Evolutionary conservation across 2,113 vertebrate species (phyloP).

Genomic region (Grantiella picta): DNA sequence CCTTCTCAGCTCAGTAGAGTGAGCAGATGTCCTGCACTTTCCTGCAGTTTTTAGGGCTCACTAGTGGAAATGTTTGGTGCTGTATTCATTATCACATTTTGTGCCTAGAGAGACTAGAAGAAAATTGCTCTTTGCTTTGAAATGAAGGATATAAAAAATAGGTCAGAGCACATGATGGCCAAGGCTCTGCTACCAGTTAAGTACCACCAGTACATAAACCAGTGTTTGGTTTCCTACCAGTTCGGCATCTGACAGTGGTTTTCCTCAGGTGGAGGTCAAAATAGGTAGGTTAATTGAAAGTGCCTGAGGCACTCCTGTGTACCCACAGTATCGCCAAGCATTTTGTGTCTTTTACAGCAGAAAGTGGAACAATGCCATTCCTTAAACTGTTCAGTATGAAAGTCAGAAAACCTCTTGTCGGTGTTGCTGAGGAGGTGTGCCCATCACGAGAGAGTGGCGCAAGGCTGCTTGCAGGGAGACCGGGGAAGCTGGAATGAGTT

Average conservation of each 20-base stretch:
- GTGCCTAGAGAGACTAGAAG: not conserved
- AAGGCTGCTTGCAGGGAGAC: not conserved
- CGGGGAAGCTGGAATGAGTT: accelerated
- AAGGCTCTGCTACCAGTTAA: not conserved
- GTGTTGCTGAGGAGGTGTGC: not conserved
- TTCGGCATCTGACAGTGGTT: accelerated
- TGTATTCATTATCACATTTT: not conserved
- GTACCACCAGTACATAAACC: not conserved
- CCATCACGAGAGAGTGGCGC: accelerated
- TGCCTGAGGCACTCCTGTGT: not conserved
- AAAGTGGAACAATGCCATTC: not conserved
- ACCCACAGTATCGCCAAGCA: not conserved
- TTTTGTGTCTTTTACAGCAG: not conserved
- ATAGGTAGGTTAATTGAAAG: not conserved
- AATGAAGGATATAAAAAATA: not conserved
- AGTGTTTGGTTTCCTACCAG: not conserved
- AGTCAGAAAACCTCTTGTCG: not conserved
- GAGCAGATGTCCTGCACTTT: not conserved
- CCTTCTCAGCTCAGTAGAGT: not conserved
- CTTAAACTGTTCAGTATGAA: not conserved
- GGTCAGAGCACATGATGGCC: not conserved
- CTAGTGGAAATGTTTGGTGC: not conserved
- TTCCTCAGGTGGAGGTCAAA: not conserved
- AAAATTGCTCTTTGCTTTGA: not conserved
- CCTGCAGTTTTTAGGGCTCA: not conserved